Evolutionary conservation across 2,888 invertebrate species (phyloP), one percentile per base, ranked within the genome.

Genomic region (Drosophila borborema): DNA sequence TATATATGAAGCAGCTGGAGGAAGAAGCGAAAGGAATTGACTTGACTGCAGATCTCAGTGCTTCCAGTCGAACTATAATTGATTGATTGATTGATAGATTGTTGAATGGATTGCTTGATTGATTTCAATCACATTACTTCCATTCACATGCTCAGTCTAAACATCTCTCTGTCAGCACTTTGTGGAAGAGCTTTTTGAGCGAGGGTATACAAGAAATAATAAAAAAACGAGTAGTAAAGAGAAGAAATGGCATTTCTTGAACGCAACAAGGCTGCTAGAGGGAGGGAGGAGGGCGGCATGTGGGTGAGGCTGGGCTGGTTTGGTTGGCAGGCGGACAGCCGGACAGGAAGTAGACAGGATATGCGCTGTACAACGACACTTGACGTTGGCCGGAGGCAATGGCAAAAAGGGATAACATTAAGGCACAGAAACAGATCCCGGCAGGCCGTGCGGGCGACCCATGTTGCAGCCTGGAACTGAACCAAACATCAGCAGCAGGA

Each of bases 321-420:
- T 2, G 23, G 23, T 23, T 23, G 23, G 23, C 23, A 23, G 4
- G 23, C 23, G 36, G 64, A 20, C 1, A 20, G 51, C n/a, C 41
- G 54, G 65, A 51, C 59, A 77, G 71, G 63, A 64, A 18, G 61
- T 54, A 43, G 38, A 59, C 64, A 61, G 79, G 77, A 76, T 76
- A 71, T 76, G 73, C 64, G 73, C 55, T 67, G 66, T 63, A 65
- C 56, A 68, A 68, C 61, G 65, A 68, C 74, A 74, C 70, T 80
- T 68, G 80, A 65, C 56, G 70, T 45, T 62, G 46, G 75, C 62
- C 46, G 40, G 67, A 67, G 74, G 74, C 77, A 58, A 49, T 62
- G 56, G 73, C 66, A 71, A 72, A 72, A 76, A 80, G 63, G 79
- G 80, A 80, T 80, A 71, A 58, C 56, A 77, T 76, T 66, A 54